Base-by-base conservation (phyloP, 2,113 vertebrate species). In the Rhombomys opimus region DNA sequence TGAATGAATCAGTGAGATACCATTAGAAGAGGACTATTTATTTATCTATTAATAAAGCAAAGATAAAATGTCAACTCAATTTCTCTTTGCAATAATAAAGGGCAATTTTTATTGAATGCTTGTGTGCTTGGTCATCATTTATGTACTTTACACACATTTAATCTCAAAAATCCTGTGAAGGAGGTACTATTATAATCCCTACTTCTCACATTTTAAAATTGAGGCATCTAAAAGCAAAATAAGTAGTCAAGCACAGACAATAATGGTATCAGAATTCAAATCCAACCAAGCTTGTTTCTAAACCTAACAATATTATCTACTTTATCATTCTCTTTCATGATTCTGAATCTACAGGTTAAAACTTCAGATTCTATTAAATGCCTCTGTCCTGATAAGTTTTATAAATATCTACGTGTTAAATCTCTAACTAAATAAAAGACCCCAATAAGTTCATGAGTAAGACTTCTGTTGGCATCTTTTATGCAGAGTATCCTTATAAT, bases 401-500 rank as follows among this genome's bases (percentile, higher is more conserved):
- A 1, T 65, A 87, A 87, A 75, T 70, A 23, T 68, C 82, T 95
- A 23, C 63, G 75, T 91, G 61, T 13, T 88, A 18, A 70, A 70
- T 52, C 20, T 63, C 67, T 89, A 18, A 46, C 35, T 63, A 70
- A 87, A 86, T 89, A 41, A 96, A 89, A 89, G 57, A 6, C 13
- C 15, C 59, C 81, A 93, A 91, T 80, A 93, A 95, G 32, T 81
- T 96, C 23, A 92, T 87, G 67, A 86, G 75, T 90, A 38, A 89
- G 20, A 76, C 32, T 70, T 93, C 27, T 87, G 20, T 92, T 95
- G 73, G 68, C 25, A 77, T 82, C 23, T 54, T 95, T 95, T 93
- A 59, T 80, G 72, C 32, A 91, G 57, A 18, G 14, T 81, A 35
- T 93, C 61, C 86, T 95, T 87, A 87, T 22, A 72, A 85, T 92